Evolutionary conservation across 1,140 invertebrate genomes (phyloP).

Genomic region (Achatina immaculata): DNA sequence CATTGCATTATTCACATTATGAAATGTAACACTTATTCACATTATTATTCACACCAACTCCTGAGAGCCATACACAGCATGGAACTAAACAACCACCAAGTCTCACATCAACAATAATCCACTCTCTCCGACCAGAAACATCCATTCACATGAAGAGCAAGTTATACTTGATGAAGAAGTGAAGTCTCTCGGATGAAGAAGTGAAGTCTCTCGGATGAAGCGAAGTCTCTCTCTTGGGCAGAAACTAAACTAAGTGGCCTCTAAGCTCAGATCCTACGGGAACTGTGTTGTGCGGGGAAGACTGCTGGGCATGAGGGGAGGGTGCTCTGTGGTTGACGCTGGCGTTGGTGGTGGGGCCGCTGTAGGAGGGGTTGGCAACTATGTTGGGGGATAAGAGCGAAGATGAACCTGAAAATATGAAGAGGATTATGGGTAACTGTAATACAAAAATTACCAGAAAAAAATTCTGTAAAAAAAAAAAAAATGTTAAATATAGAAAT

Average conservation of each 20-base stretch:
- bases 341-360: conserved; percentile 41
- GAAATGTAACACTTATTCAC: no score
- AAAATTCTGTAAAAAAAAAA: no score
- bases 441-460: no score
- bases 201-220: background rate
- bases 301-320: background rate
- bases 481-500: no score
- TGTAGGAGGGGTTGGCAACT: conserved; percentile 53
- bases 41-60: no score
- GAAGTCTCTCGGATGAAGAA: background rate
- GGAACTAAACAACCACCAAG: no score
- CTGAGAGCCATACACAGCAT: no score
- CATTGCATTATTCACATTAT: no score
- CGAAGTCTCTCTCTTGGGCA: background rate
- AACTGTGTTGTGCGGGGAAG: conserved; percentile 42
- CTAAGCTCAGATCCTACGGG: conserved; percentile 42
- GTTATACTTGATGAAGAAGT: background rate
- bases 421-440: background rate
- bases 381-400: conserved; percentile 51
- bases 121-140: background rate
- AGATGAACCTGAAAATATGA: background rate
- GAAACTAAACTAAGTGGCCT: conserved; percentile 44
- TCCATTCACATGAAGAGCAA: background rate
- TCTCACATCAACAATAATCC: no score
- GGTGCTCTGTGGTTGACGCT: conserved; percentile 39